phyloP scores from a whole-genome alignment of 2,888 invertebrate genomes.

The Nemotelus pantherinus region DNA sequence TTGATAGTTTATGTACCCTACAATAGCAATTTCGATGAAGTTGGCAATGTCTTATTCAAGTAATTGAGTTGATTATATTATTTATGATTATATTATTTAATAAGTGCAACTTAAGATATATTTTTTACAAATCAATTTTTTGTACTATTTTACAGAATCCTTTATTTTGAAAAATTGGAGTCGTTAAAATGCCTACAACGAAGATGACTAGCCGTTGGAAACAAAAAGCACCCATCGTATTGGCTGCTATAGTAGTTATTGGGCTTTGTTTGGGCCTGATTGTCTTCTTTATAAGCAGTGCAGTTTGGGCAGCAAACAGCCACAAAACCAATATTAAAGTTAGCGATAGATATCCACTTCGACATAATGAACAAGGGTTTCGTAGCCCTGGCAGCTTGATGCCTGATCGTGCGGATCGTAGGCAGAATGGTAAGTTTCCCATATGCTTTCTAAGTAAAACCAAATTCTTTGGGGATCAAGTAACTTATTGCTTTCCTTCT shows the following conservation, averaged over 20 bases:
- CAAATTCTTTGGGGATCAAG: slow-evolving; percentile 12
- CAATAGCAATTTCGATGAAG: too few relatives aligned
- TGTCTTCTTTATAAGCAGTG: slow-evolving; percentile 48
- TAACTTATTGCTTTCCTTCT: not conserved
- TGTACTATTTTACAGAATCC: too few relatives aligned
- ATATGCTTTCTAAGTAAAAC: slow-evolving; percentile 1
- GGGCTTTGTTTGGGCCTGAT: slow-evolving; percentile 48
- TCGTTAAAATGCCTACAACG: not conserved
- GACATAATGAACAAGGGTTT: slow-evolving; percentile 2
- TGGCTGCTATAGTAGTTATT: slow-evolving; percentile 44
- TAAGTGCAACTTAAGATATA: too few relatives aligned
- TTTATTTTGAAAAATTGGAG: slow-evolving; percentile 10
- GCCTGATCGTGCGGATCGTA: slow-evolving; percentile 22
- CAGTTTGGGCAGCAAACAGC: slow-evolving; percentile 46
- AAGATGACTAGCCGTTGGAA: slow-evolving; percentile 53
- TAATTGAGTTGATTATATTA: too few relatives aligned
- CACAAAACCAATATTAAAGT: slow-evolving; percentile 4
- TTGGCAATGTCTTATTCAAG: too few relatives aligned
- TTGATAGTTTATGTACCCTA: too few relatives aligned
- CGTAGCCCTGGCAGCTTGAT: slow-evolving; percentile 2
- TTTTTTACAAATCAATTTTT: too few relatives aligned
- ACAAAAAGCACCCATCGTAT: slow-evolving; percentile 49
- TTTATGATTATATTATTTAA: too few relatives aligned
- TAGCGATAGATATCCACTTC: slow-evolving; percentile 11
- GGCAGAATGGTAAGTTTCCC: slow-evolving; percentile 27